Evolutionary conservation across 92 coral and sea anemone genomes (phyloP), one percentile per base, ranked within the genome.

Genomic region (Galaxea fascicularis): DNA sequence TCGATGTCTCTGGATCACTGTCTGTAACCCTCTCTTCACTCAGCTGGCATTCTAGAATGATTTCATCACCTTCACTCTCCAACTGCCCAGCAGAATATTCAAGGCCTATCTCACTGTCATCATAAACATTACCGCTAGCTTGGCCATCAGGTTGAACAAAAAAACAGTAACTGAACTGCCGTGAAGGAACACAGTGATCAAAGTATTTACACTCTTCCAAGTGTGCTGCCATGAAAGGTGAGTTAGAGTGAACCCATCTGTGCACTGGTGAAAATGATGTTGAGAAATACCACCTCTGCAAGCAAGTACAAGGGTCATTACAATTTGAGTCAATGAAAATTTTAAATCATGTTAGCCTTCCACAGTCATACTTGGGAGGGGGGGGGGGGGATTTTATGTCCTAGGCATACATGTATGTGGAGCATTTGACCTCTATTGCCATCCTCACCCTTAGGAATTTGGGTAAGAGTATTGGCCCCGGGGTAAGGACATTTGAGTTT

Each of bases 261-360:
- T 91, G 77, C 18, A 96, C 95, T 21, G 95, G 73, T 4, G 94
- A 73, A 59, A 94, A 96, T 0, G 99, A 92, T 21, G 95, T 78
- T 26, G 99, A 92, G 87, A 94, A 96, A 63, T 84, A 91, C 99
- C 99, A 96, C 86, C 85, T 91, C 99, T 96, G 93, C 14, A 87
- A 89, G 44, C 10, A 56, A 35, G n/a, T n/a, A n/a, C n/a, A 35
- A 35, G 6, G 41, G 41, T 35, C 41, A 35, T 35, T 35, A 35
- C 41, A 35, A 35, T 35, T 2, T 35, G 6, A 35, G 6, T 35
- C 41, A 35, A 35, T 35, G 6, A 35, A 2, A 35, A 35, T 35
- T 35, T 35, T 6, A 35, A 2, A 2, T 35, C n/a, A n/a, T n/a
- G n/a, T n/a, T n/a, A n/a, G n/a, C n/a, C n/a, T n/a, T n/a, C n/a